A percentile compares a stretch with the other conserved stretches of the same genome.
Evolutionary conservation across 1,140 invertebrate species (phyloP).

Genomic region (Drosophila rufa): DNA sequence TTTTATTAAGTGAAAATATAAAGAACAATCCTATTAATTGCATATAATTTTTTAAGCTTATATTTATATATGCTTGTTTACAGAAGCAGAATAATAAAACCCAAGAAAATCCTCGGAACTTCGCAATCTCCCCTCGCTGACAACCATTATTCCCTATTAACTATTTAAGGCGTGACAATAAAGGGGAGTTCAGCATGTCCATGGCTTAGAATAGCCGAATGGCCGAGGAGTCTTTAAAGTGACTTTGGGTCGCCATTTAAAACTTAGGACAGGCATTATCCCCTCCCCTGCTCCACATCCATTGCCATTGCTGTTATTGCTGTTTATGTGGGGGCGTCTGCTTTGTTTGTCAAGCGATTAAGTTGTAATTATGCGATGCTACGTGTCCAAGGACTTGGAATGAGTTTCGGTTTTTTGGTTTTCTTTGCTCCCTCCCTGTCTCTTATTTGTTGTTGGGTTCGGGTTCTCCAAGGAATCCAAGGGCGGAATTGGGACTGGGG

Average conservation of each 20-base stretch:
- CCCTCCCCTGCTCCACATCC: background rate
- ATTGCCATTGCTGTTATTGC: constrained; percentile 41
- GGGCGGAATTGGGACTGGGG: constrained; percentile 14
- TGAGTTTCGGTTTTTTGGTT: constrained; percentile 28
- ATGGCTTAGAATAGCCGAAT: constrained; percentile 11
- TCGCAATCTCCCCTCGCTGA: constrained; percentile 26
- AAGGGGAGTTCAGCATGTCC: constrained; percentile 31
- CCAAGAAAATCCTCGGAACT: background rate
- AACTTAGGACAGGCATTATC: constrained; percentile 64
- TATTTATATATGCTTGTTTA: too few species aligned
- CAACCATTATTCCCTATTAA: constrained; percentile 57
- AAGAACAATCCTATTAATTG: background rate
- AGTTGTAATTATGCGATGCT: constrained; percentile 80
- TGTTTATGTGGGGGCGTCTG: constrained; percentile 73
- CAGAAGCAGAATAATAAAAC: background rate
- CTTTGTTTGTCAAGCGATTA: constrained; percentile 81
- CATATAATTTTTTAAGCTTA: background rate
- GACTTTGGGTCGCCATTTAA: constrained; percentile 65
- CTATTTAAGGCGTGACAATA: constrained; percentile 70
- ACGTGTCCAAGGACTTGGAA: constrained; percentile 60
- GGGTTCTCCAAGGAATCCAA: background rate
- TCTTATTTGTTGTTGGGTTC: constrained; percentile 13
- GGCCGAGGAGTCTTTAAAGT: constrained; percentile 65
- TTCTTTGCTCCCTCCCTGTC: background rate
- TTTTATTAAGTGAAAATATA: too few species aligned